Evolutionary conservation across 2,797 vertebrate species (phyloP).

Genomic region (Sparus aurata): DNA sequence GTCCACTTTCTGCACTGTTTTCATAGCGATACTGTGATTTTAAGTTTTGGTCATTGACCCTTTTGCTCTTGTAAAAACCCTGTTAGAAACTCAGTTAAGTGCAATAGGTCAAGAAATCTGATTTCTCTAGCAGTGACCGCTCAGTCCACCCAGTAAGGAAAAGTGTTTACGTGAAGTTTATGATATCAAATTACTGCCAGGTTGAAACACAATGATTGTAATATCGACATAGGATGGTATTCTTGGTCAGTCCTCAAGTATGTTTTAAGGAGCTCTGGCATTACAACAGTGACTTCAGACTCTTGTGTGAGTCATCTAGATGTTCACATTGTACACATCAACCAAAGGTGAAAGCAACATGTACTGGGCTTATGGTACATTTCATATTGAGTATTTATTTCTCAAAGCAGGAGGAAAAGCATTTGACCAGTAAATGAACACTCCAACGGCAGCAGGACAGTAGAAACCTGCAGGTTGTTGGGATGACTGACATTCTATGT

Average conservation of each 20-base stretch:
- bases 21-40: constrained; percentile 40
- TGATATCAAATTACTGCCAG: constrained; percentile 15
- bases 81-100: neutral
- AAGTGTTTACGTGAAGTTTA: constrained; percentile 42
- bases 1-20: neutral
- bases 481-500: neutral
- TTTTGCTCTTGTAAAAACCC: constrained; percentile 12
- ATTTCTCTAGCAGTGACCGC: constrained; percentile 26
- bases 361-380: neutral
- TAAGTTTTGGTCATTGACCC: constrained; percentile 6
- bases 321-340: neutral
- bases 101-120: neutral
- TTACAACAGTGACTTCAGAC: constrained; percentile 10
- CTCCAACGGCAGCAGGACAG: neutral
- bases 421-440: neutral
- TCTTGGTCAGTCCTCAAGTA: neutral
- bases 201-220: constrained; percentile 17
- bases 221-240: constrained; percentile 33
- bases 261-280: neutral
- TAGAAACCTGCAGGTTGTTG: neutral
- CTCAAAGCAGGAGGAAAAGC: neutral
- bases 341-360: constrained; percentile 13
- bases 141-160: neutral
- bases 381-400: neutral
- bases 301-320: neutral